phyloP scores from a whole-genome alignment of 2,797 vertebrate genomes.

The Mustela erminea region DNA sequence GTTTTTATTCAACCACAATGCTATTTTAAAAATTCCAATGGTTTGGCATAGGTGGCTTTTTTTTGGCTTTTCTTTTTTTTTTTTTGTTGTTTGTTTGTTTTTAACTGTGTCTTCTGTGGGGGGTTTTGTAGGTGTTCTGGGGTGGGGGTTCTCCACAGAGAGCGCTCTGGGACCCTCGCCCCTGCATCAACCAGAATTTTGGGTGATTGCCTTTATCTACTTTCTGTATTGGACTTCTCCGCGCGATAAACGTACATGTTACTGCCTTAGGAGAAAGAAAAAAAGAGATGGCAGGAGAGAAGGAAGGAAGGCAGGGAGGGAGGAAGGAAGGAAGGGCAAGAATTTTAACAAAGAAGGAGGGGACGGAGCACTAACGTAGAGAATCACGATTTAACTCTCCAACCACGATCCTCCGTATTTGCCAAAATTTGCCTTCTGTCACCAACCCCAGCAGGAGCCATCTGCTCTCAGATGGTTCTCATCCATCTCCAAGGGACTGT shows the following conservation, averaged over 20 bases:
- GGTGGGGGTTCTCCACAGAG: neutral
- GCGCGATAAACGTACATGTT: neutral
- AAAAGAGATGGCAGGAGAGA: neutral
- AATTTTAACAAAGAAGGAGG: neutral
- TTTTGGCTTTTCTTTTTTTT: no score
- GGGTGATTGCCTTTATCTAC: neutral
- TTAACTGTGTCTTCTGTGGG: neutral
- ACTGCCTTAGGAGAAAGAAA: neutral
- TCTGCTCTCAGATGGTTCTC: neutral
- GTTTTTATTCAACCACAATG: neutral
- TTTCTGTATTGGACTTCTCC: neutral
- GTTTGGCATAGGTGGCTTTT: neutral
- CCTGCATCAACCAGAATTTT: neutral
- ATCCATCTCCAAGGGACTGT: neutral
- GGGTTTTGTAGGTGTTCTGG: neutral
- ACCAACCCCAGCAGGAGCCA: neutral
- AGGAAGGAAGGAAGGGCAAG: no score
- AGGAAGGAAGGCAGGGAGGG: fast-evolving
- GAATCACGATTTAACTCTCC: neutral
- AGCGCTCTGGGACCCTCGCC: neutral
- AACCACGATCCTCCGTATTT: neutral
- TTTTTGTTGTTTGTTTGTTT: no score
- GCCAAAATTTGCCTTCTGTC: neutral
- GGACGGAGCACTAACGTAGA: neutral
- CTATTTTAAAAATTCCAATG: neutral